Conservation (phyloP, 2,888 invertebrate species). For the Adelphocoris suturalis region DNA sequence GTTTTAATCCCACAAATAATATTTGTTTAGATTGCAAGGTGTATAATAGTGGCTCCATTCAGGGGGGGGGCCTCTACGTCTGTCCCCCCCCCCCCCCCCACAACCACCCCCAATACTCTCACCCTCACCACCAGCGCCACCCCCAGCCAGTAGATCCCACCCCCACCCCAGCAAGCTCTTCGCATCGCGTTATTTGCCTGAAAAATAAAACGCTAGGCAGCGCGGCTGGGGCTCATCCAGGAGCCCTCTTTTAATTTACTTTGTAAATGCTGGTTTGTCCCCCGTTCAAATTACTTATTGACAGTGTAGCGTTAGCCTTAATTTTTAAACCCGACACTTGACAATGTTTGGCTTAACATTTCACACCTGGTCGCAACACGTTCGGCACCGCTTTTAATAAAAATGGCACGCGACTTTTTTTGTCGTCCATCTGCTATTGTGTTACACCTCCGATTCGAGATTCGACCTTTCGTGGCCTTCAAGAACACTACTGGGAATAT, state of each 20-base stretch:
- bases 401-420: constrained; percentile 63
- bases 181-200: constrained; percentile 61
- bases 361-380: constrained; percentile 67
- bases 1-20: constrained; percentile 61
- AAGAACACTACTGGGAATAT: too few species aligned
- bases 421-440: not conserved
- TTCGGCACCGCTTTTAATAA: constrained; percentile 52
- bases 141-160: constrained; percentile 3
- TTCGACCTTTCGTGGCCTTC: too few species aligned
- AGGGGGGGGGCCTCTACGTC: constrained; percentile 11
- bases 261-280: constrained; percentile 67
- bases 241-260: constrained; percentile 67
- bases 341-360: constrained; percentile 68
- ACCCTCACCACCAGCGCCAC: not conserved
- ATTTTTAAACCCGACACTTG: constrained; percentile 68
- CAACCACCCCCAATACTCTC: not conserved
- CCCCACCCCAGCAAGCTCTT: constrained; percentile 11
- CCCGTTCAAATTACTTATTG: constrained; percentile 70
- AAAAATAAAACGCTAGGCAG: constrained; percentile 69
- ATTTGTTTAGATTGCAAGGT: constrained; percentile 59
- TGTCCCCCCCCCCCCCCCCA: not conserved
- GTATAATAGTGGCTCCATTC: constrained; percentile 47
- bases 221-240: constrained; percentile 49
- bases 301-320: constrained; percentile 69
- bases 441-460: not conserved